Percentiles rank a stretch among this genome's conserved stretches.
Evolutionary conservation across 2,113 vertebrate genomes (phyloP).

Genomic region (Smithornis capensis): DNA sequence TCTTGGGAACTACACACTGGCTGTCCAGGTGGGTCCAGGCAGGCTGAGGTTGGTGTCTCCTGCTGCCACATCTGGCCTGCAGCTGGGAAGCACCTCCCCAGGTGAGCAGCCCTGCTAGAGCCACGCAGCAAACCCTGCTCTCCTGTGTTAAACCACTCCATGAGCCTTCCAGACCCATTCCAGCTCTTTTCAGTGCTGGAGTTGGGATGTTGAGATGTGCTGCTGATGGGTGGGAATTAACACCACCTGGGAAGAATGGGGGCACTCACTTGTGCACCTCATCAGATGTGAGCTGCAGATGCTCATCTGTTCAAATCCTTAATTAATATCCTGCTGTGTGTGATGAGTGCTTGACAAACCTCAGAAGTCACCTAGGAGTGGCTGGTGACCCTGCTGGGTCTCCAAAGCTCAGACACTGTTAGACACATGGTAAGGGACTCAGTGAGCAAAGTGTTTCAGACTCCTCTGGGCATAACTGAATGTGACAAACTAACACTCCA

Average conservation of each 20-base stretch:
- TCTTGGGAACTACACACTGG: neutral
- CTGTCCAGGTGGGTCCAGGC: neutral
- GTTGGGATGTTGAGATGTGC: neutral
- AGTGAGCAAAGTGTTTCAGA: neutral
- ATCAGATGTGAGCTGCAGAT: neutral
- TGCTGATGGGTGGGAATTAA: neutral
- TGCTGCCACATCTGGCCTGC: neutral
- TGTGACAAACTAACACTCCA: neutral
- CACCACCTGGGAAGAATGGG: neutral
- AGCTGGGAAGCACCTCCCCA: neutral
- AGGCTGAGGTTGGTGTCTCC: neutral
- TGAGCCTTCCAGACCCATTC: neutral
- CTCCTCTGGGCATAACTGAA: neutral
- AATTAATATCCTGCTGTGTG: neutral
- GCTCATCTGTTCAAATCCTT: neutral
- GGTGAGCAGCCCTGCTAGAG: neutral
- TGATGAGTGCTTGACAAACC: neutral
- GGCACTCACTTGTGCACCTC: neutral
- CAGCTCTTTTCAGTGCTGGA: neutral
- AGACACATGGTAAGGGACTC: neutral
- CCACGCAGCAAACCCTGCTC: neutral
- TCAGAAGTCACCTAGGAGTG: neutral
- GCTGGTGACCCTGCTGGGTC: neutral
- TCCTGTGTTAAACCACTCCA: fast-evolving
- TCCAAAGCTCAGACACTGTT: neutral